Evolutionary conservation across 2,888 invertebrate species (phyloP).

Genomic region (Limnephilus lunatus): DNA sequence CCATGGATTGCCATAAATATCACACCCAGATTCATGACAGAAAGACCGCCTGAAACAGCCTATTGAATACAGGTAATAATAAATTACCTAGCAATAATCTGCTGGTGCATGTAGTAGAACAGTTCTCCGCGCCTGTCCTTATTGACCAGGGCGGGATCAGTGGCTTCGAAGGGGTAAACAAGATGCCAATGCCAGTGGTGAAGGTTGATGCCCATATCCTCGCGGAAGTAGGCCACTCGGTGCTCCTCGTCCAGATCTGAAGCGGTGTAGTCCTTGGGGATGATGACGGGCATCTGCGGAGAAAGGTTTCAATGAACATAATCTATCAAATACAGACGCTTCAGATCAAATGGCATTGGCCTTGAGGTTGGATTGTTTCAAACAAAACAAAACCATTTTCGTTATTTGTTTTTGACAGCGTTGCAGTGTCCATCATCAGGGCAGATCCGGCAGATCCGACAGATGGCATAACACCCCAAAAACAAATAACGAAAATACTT

Average conservation of each 20-base stretch:
- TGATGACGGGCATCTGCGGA: slow-evolving; percentile 80
- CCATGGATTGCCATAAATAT: too few relatives aligned
- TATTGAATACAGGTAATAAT: not conserved
- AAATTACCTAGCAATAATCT: slow-evolving; percentile 80
- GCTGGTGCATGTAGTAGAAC: slow-evolving; percentile 89
- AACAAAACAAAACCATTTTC: too few relatives aligned
- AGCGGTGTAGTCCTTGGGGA: slow-evolving; percentile 87
- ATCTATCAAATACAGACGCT: too few relatives aligned
- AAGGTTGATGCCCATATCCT: slow-evolving; percentile 90
- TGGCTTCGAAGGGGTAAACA: slow-evolving; percentile 87
- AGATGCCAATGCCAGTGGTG: slow-evolving; percentile 97
- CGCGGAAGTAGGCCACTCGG: slow-evolving; percentile 89
- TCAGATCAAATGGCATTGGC: too few relatives aligned
- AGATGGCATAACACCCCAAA: too few relatives aligned
- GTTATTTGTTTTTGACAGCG: too few relatives aligned
- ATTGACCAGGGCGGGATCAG: slow-evolving; percentile 78
- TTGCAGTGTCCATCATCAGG: too few relatives aligned
- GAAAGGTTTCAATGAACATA: not conserved
- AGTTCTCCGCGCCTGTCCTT: slow-evolving; percentile 88
- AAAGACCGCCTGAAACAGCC: too few relatives aligned
- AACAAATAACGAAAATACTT: too few relatives aligned
- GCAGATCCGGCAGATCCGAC: too few relatives aligned
- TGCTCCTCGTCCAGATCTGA: slow-evolving; percentile 87
- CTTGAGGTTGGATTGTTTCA: too few relatives aligned
- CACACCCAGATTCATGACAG: too few relatives aligned